Evolutionary conservation across 1,140 invertebrate species (phyloP).

Genomic region (Drosophila equinoxialis): DNA sequence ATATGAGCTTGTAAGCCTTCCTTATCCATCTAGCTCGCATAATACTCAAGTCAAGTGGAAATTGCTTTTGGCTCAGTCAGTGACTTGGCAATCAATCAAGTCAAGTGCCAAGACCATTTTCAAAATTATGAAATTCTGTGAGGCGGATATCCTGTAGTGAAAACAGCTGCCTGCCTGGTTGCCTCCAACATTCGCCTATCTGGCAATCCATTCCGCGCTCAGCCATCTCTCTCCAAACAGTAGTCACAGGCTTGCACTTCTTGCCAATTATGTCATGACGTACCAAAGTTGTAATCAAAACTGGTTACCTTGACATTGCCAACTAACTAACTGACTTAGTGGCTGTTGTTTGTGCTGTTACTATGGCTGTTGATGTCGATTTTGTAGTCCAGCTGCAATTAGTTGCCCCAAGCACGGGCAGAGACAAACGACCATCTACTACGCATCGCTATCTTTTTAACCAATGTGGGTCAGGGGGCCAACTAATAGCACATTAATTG

Average conservation of each 20-base stretch:
- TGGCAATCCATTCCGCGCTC: too few species aligned
- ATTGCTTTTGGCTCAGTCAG: constrained; percentile 57
- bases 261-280: constrained; percentile 63
- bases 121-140: constrained; percentile 70
- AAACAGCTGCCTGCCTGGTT: constrained; percentile 5
- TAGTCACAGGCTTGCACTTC: constrained; percentile 21
- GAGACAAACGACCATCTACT: constrained; percentile 20
- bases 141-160: constrained; percentile 61
- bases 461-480: constrained; percentile 61
- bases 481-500: constrained; percentile 75
- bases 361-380: neutral
- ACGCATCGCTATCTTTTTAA: constrained; percentile 37
- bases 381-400: constrained; percentile 37
- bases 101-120: constrained; percentile 51
- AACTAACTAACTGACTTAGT: constrained; percentile 1
- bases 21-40: constrained; percentile 29
- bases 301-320: constrained; percentile 78
- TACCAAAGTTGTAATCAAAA: constrained; percentile 62
- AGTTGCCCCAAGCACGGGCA: constrained; percentile 26
- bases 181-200: neutral
- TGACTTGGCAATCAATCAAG: constrained; percentile 75
- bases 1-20: constrained; percentile 20
- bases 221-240: constrained; percentile 1
- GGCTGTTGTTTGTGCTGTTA: neutral
- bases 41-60: constrained; percentile 50